These are phyloP conservation scores for Pteronura brasiliensis DNA, from an alignment of 2,113 vertebrate genomes.

Conservation along the genomic window DNA sequence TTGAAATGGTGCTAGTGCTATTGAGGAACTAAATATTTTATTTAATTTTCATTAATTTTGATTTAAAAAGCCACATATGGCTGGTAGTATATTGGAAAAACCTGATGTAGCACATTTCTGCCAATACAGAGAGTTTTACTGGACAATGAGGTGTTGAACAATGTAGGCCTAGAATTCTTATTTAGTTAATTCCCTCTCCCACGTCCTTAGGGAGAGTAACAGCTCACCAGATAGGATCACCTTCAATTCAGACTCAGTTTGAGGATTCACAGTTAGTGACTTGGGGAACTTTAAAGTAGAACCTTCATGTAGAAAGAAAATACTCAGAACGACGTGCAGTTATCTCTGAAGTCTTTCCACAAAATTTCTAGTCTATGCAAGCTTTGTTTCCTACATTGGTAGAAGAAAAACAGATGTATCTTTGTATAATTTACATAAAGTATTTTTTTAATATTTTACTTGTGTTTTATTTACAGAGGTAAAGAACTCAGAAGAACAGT, in stretches of 20 bases:
- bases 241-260: neutral
- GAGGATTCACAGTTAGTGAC: neutral
- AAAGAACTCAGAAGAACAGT: constrained; percentile 91
- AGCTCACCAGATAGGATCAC: neutral
- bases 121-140: neutral
- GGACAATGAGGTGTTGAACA: neutral
- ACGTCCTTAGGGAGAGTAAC: neutral
- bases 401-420: neutral
- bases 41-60: neutral
- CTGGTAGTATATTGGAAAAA: neutral
- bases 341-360: neutral
- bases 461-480: constrained; percentile 67
- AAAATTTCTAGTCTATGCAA: neutral
- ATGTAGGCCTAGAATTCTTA: neutral
- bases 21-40: neutral
- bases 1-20: neutral
- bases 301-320: neutral
- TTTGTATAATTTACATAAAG: neutral
- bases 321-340: neutral
- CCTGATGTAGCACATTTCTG: neutral
- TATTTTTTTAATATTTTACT: neutral
- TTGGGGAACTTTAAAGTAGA: neutral
- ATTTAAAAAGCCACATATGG: neutral
- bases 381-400: neutral
- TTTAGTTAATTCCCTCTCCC: neutral